Evolutionary conservation across 2,888 invertebrate species (phyloP), one percentile per base, ranked within the genome.

Genomic region (Brachyptera putata): DNA sequence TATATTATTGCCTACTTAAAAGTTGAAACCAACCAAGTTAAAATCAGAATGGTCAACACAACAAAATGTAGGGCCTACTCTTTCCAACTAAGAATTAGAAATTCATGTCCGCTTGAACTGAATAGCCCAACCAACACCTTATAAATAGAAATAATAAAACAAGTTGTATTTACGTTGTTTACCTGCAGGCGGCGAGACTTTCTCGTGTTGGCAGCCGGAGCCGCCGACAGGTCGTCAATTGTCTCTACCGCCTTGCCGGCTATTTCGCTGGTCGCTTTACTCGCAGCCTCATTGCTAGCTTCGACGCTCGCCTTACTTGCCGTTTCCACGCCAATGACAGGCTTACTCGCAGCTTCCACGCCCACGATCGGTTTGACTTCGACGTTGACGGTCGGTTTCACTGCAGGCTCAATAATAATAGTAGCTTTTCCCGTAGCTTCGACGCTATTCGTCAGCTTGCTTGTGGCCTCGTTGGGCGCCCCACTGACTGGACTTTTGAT

Each of bases 131-230:
- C n/a, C n/a, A n/a, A n/a, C n/a, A n/a, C n/a, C n/a, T n/a, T n/a
- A n/a, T n/a, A n/a, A n/a, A n/a, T n/a, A n/a, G n/a, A n/a, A n/a
- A n/a, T n/a, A n/a, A n/a, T n/a, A n/a, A n/a, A n/a, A n/a, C n/a
- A 7, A 1, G 39, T 13, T 53, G 34, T 60, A 59, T 34, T 39
- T 55, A 50, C 30, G 69, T 89, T 89, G 70, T 86, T 85, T 70
- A 91, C 90, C 69, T 87, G 88, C 57, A 92, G 75, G 63, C 92
- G 80, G 60, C 88, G 80, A 0, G 91, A 92, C 73, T 92, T 91
- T 56, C 92, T 79, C 0, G 91, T 91, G 65, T 89, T 89, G 1
- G 76, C 71, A 3, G 80, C 79, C 0, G 85, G 84, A 1, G 84
- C 82, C 14, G 80, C 76, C 63, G 48, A n/a, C 62, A 79, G 79